Evolutionary conservation across 2,797 vertebrate species (phyloP), one percentile per base, ranked within the genome.

Genomic region (Thamnophis elegans): DNA sequence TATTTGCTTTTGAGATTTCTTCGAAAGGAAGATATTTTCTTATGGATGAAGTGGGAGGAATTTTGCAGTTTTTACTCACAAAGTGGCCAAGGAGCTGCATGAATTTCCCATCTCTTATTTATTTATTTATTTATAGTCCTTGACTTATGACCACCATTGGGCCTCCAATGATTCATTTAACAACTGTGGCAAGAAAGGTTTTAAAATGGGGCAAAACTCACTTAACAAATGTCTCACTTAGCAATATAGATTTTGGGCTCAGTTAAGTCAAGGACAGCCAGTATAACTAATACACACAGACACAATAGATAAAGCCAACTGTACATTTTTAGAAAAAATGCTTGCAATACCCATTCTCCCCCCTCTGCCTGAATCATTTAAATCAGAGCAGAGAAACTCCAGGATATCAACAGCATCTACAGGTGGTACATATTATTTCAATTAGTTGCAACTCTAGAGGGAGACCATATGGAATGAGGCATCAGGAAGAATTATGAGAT

Each of bases 401-500:
- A 8, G 32, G 68, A 78, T 78, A 20, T 92, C 55, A 89, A 5
- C 55, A 60, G 55, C 87, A 53, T 36, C 68, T 53, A 88, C 65
- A 82, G 91, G 87, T 82, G 55, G 36, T 26, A 92, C 32, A 53
- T 82, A 56, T 68, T 56, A 89, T 92, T 92, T 82, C 55, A 78
- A 82, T 92, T 89, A 78, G 55, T 42, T 88, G 7, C 5, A 16
- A 78, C 65, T 92, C 86, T 87, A 82, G 54, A 59, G 87, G 65
- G 87, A 59, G 28, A 60, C 26, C 54, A 26, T 60, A 92, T 59
- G 42, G 36, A 92, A 56, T 53, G 87, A 56, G 25, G 28, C 91
- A 60, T 20, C 28, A 89, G 20, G 26, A 89, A 89, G 91, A 92
- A 20, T 92, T 59, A 92, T 92, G 68, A 82, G 91, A 36, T 89